phyloP scores from a whole-genome alignment of 1,140 invertebrate species.

The Aleiodes sp. region DNA sequence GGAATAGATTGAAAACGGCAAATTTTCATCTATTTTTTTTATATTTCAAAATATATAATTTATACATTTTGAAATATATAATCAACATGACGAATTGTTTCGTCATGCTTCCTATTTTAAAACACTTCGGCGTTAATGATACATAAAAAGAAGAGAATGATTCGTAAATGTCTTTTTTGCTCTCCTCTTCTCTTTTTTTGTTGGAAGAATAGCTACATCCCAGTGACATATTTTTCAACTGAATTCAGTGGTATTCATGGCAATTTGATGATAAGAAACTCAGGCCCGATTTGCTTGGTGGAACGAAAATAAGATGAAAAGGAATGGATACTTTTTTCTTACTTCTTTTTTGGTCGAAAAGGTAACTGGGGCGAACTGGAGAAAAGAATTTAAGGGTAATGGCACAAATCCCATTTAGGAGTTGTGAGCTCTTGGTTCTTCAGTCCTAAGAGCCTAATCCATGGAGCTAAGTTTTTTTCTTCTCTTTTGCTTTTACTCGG shows the following conservation, averaged over 20 bases:
- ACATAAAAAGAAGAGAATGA: too few relatives aligned
- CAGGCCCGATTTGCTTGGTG: conserved; percentile 1
- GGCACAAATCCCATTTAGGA: conserved; percentile 43
- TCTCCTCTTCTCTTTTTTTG: too few relatives aligned
- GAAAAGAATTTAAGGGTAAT: conserved; percentile 41
- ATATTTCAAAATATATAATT: too few relatives aligned
- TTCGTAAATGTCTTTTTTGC: too few relatives aligned
- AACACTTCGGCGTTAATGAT: too few relatives aligned
- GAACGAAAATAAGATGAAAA: conserved; percentile 13
- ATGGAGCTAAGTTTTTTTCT: conserved; percentile 26
- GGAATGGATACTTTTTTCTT: background rate
- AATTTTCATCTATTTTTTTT: too few relatives aligned
- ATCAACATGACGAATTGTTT: too few relatives aligned
- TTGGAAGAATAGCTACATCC: too few relatives aligned
- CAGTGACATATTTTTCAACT: background rate
- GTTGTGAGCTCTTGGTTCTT: conserved; percentile 27
- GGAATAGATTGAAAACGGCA: too few relatives aligned
- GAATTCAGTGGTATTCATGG: background rate
- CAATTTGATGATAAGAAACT: background rate
- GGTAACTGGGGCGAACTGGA: conserved; percentile 25
- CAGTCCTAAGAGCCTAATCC: conserved; percentile 28
- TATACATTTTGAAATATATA: too few relatives aligned
- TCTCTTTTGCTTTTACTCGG: conserved; percentile 20
- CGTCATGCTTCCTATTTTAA: too few relatives aligned
- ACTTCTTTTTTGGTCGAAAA: conserved; percentile 12